A percentile compares a stretch with the other conserved stretches of the same genome.
Conservation (phyloP, 35 echinoderm and acorn worm genomes). For the Anneissia japonica region DNA sequence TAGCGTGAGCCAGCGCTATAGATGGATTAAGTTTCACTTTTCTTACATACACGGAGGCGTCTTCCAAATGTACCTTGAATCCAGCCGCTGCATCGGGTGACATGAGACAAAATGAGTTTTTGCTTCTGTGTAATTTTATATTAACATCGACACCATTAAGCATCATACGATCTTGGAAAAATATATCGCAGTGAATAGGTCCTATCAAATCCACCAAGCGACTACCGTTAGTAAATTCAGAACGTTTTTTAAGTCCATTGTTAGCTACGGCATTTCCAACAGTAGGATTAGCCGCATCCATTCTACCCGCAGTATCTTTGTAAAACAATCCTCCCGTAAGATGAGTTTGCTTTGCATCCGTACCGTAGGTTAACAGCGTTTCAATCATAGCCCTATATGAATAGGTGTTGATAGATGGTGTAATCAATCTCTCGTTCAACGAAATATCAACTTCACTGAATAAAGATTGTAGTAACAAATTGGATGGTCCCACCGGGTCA, state of each 20-base stretch:
- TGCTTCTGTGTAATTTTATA: slow-evolving; percentile 33
- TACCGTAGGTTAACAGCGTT: slow-evolving; percentile 41
- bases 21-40: slow-evolving; percentile 24
- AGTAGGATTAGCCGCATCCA: slow-evolving; percentile 29
- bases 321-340: slow-evolving; percentile 42
- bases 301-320: slow-evolving; percentile 51
- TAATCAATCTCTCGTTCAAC: slow-evolving; percentile 35
- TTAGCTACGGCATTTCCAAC: slow-evolving; percentile 8
- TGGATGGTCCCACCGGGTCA: slow-evolving; percentile 30
- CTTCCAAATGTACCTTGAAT: slow-evolving; percentile 22
- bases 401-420: slow-evolving; percentile 22
- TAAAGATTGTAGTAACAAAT: slow-evolving; percentile 44
- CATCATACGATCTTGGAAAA: slow-evolving; percentile 49
- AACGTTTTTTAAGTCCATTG: slow-evolving; percentile 25
- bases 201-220: slow-evolving; percentile 51
- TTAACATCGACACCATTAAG: slow-evolving; percentile 31
- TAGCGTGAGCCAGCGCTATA: slow-evolving; percentile 22
- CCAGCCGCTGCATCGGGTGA: neutral
- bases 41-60: slow-evolving; percentile 23
- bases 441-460: slow-evolving; percentile 51
- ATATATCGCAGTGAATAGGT: slow-evolving; percentile 63
- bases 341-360: slow-evolving; percentile 23
- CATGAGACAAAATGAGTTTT: slow-evolving; percentile 44
- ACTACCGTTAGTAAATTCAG: slow-evolving; percentile 12
- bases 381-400: slow-evolving; percentile 56